Evolutionary conservation across 2,113 vertebrate genomes (phyloP).

Genomic region (Perca fluviatilis): DNA sequence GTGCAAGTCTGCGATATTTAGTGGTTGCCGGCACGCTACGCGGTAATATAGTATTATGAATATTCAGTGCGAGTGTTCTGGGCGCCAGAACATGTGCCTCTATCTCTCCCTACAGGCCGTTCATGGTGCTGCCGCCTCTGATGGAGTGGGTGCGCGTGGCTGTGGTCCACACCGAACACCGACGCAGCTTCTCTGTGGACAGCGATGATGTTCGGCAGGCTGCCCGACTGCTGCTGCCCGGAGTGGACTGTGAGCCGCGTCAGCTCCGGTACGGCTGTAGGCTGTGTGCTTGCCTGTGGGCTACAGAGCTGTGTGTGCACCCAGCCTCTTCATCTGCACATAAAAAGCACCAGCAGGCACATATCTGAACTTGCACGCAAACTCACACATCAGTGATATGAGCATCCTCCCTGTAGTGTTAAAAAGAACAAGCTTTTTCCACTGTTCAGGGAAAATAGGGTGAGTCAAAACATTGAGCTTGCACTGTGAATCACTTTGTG

Average conservation of each 20-base stretch:
- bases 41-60: too few species aligned
- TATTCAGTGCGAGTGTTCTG: background rate
- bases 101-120: slow-evolving; percentile 90
- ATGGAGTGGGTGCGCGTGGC: slow-evolving; percentile 99
- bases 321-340: slow-evolving; percentile 13
- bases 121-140: slow-evolving; percentile 94
- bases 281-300: slow-evolving; percentile 12
- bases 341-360: background rate
- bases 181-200: slow-evolving; percentile 97
- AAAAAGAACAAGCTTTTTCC: slow-evolving; percentile 3
- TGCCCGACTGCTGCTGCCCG: slow-evolving; percentile 93
- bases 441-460: slow-evolving; percentile 25
- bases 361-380: background rate
- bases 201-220: slow-evolving; percentile 98
- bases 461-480: background rate
- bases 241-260: slow-evolving; percentile 98
- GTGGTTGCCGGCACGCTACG: too few species aligned
- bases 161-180: slow-evolving; percentile 94
- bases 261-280: slow-evolving; percentile 91
- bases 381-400: background rate
- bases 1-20: too few species aligned
- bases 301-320: slow-evolving; percentile 34
- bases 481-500: slow-evolving; percentile 39
- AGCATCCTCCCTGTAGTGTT: background rate
- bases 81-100: slow-evolving; percentile 29